Percentiles rank a stretch among this genome's conserved stretches.
Conservation (phyloP, 2,888 invertebrate species). For the Drosophila ezoana region DNA sequence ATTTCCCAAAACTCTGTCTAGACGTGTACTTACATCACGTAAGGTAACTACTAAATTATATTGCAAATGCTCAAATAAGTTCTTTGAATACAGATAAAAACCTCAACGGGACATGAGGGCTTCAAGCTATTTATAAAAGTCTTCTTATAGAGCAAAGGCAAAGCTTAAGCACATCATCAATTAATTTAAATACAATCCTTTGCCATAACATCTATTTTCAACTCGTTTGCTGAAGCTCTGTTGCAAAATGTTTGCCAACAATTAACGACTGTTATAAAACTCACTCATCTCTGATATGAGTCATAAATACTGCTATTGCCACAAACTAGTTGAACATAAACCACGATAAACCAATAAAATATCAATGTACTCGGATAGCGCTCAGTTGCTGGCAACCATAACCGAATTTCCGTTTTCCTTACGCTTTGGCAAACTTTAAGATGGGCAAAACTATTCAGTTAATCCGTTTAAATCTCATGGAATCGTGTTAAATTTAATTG, state of each 20-base stretch:
- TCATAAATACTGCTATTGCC: constrained; percentile 31
- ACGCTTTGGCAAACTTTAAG: constrained; percentile 39
- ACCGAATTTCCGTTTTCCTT: constrained; percentile 10
- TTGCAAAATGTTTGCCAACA: constrained; percentile 14
- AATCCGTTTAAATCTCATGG: constrained; percentile 76
- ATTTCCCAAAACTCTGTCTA: too few species aligned
- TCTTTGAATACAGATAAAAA: too few species aligned
- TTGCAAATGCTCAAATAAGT: too few species aligned
- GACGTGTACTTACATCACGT: too few species aligned
- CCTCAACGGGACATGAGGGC: too few species aligned
- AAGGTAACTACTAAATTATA: too few species aligned
- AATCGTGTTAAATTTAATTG: constrained; percentile 80
- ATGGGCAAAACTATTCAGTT: constrained; percentile 70
- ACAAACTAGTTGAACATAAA: constrained; percentile 52
- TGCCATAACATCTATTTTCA: not conserved
- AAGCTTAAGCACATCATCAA: not conserved
- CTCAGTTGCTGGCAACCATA: constrained; percentile 18
- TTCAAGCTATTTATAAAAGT: too few species aligned
- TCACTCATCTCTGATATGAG: constrained; percentile 34
- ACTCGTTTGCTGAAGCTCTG: not conserved
- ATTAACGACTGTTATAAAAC: constrained; percentile 42
- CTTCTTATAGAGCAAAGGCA: too few species aligned
- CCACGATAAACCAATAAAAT: constrained; percentile 75
- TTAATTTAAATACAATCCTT: not conserved
- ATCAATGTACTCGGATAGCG: constrained; percentile 60